Conservation (phyloP, 2,888 invertebrate genomes). For the Aphodius sticticus region DNA sequence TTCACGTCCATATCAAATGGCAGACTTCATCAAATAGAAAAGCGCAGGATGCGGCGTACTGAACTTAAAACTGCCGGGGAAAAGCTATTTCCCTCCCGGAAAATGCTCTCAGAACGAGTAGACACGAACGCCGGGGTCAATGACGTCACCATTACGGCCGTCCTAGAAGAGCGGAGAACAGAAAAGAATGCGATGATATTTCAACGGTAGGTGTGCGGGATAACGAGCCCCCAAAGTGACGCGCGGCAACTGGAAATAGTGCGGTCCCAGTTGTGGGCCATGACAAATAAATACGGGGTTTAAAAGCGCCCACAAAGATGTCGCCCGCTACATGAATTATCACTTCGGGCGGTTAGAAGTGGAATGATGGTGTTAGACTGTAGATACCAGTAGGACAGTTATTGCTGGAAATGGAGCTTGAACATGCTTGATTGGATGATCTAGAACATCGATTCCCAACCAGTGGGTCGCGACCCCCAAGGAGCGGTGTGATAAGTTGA, state of each 20-base stretch:
- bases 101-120: background rate
- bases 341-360: background rate
- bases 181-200: background rate
- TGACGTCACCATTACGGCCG: background rate
- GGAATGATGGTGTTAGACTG: background rate
- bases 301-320: background rate
- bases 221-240: background rate
- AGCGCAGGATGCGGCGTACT: background rate
- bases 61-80: background rate
- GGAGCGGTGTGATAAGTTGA: too few relatives aligned
- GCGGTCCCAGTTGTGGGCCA: background rate
- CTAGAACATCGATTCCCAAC: too few relatives aligned
- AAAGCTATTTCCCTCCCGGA: background rate
- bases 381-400: background rate
- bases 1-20: background rate
- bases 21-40: slow-evolving; percentile 4
- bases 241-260: background rate
- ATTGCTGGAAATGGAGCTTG: background rate
- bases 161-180: background rate
- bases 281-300: background rate
- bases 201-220: background rate
- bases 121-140: background rate
- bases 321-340: background rate
- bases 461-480: too few relatives aligned
- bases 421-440: too few relatives aligned